Conservation (phyloP, 2,797 vertebrate genomes). For the Coregonus ussuriensis region DNA sequence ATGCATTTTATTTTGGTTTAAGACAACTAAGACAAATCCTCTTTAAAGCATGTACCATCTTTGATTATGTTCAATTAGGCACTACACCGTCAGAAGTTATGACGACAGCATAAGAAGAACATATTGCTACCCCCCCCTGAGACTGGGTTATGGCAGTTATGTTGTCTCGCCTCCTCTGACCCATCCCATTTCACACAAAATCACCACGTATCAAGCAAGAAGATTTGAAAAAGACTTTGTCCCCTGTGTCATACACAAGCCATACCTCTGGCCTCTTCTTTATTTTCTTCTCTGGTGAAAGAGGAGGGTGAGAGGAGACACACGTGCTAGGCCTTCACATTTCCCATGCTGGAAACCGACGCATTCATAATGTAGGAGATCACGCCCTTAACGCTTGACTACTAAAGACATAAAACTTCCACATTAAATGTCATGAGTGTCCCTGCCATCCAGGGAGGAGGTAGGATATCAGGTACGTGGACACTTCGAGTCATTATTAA, state of each 20-base stretch:
- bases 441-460: conserved; percentile 22
- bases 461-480: not conserved
- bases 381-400: conserved; percentile 22
- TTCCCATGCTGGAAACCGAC: conserved; percentile 16
- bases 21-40: too few species aligned
- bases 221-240: not conserved
- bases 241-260: not conserved
- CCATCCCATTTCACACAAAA: not conserved
- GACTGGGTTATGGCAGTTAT: not conserved
- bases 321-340: conserved; percentile 10
- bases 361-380: conserved; percentile 36
- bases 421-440: conserved; percentile 36
- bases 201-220: not conserved
- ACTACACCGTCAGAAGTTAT: not conserved
- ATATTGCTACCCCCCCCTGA: not conserved
- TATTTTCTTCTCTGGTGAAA: not conserved
- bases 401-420: conserved; percentile 31
- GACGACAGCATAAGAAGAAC: not conserved
- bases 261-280: not conserved
- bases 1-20: not conserved
- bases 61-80: not conserved
- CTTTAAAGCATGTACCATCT: not conserved
- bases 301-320: not conserved
- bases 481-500: not conserved
- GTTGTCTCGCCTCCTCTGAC: not conserved